Conservation (phyloP, 2,113 vertebrate genomes). For the Capreolus pygargus region DNA sequence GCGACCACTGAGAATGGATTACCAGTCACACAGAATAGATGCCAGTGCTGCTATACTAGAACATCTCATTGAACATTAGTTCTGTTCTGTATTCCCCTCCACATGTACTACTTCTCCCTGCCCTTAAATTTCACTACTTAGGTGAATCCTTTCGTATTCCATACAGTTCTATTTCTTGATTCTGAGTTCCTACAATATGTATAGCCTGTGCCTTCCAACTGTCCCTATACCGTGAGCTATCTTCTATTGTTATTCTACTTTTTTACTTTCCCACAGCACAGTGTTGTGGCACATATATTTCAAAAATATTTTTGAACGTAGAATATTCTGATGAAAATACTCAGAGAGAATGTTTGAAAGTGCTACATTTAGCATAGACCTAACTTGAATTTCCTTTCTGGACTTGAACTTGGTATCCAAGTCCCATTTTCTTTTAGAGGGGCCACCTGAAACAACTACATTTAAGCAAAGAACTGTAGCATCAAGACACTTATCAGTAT, state of each 20-base stretch:
- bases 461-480: neutral
- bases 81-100: neutral
- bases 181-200: neutral
- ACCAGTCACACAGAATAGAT: neutral
- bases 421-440: conserved; percentile 21
- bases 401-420: neutral
- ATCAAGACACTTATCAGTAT: neutral
- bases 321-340: conserved; percentile 5
- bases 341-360: conserved; percentile 13
- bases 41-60: neutral
- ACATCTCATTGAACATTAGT: neutral
- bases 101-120: neutral
- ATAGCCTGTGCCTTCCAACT: neutral
- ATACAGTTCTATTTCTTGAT: neutral
- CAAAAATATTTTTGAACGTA: conserved; percentile 18
- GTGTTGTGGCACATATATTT: neutral
- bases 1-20: neutral
- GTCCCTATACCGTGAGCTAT: neutral
- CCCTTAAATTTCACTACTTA: neutral
- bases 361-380: neutral
- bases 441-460: neutral
- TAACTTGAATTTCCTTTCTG: conserved; percentile 39
- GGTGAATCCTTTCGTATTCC: neutral
- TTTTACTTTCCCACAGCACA: neutral
- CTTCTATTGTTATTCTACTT: neutral